Conservation (phyloP, 2,797 vertebrate species). For the Agapornis canus region DNA sequence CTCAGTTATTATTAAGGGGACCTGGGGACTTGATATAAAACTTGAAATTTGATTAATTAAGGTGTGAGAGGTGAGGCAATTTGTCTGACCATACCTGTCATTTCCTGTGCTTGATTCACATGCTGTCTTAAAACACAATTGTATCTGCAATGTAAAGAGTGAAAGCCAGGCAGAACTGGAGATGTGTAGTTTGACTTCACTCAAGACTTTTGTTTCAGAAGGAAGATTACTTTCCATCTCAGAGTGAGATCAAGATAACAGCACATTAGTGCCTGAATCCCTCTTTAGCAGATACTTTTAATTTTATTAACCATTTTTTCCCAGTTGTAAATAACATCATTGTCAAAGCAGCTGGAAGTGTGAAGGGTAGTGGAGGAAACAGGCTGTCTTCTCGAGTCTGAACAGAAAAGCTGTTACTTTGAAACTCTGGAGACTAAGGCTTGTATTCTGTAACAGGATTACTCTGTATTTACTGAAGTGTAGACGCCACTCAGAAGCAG, state of each 20-base stretch:
- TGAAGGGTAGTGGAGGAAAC: not conserved
- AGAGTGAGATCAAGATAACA: not conserved
- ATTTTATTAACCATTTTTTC: slow-evolving; percentile 36
- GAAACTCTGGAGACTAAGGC: slow-evolving; percentile 31
- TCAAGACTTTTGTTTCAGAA: not conserved
- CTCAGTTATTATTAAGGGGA: not conserved
- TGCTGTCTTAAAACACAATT: not conserved
- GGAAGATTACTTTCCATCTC: not conserved
- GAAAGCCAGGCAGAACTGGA: not conserved
- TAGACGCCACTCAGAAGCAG: not conserved
- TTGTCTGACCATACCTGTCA: not conserved
- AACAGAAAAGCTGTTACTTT: slow-evolving; percentile 27
- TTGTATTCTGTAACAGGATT: slow-evolving; percentile 24
- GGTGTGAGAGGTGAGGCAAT: not conserved
- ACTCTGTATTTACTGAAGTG: not conserved
- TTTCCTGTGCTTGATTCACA: not conserved
- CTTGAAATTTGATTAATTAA: not conserved
- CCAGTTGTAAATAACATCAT: slow-evolving; percentile 21
- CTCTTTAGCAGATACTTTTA: not conserved
- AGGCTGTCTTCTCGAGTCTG: not conserved
- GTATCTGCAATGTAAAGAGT: not conserved
- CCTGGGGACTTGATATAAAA: not conserved
- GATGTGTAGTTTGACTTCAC: not conserved
- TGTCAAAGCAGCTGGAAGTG: slow-evolving; percentile 5
- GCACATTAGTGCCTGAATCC: not conserved